Conservation (phyloP, 1,140 invertebrate genomes). For the Drosophila santomea region DNA sequence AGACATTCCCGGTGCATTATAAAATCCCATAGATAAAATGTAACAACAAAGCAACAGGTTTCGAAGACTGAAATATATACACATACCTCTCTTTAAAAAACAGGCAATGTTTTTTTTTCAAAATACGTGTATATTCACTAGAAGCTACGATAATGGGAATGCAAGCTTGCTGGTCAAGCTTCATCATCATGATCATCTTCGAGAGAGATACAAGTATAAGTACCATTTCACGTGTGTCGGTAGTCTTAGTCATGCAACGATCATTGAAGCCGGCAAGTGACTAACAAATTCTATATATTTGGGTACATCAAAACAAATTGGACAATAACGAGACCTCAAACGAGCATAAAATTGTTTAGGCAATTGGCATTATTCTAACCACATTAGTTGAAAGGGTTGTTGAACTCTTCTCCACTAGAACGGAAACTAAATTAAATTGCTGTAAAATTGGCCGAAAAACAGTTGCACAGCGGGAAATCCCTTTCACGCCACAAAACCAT, state of each 20-base stretch:
- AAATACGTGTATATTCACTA: background rate
- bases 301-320: constrained; percentile 20
- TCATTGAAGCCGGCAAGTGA: constrained; percentile 40
- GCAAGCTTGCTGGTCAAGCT: constrained; percentile 15
- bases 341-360: constrained; percentile 34
- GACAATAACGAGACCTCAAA: constrained; percentile 31
- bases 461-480: constrained; percentile 25
- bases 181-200: constrained; percentile 17
- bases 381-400: constrained; percentile 37
- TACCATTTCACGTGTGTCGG: background rate
- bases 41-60: constrained; percentile 9
- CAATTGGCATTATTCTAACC: constrained; percentile 23
- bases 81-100: too few species aligned
- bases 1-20: constrained; percentile 27
- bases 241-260: constrained; percentile 54
- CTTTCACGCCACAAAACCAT: constrained; percentile 20
- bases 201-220: constrained; percentile 10
- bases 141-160: background rate
- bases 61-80: background rate
- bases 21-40: constrained; percentile 5
- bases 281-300: constrained; percentile 34
- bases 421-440: constrained; percentile 58
- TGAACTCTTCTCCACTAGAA: constrained; percentile 37
- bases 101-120: too few species aligned
- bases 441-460: constrained; percentile 44